A percentile compares a stretch with the other conserved stretches of the same genome.
Conservation (phyloP, 2,888 invertebrate species). For the Biston betularia region DNA sequence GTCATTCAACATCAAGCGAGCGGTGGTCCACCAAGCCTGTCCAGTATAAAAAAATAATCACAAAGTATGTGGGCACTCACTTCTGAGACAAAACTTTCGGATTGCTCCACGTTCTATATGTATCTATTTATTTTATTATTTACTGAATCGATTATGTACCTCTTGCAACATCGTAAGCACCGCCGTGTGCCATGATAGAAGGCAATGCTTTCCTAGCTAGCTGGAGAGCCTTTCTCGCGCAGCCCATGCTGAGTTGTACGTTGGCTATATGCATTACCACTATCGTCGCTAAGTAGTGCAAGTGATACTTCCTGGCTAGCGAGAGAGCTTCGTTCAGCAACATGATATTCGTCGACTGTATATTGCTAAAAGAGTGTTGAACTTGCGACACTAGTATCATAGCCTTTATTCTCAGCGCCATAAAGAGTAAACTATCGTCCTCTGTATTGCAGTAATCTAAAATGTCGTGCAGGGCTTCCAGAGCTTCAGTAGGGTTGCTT, state of each 20-base stretch:
- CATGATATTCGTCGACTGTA: conserved; percentile 84
- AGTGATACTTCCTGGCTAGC: conserved; percentile 90
- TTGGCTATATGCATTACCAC: conserved; percentile 93
- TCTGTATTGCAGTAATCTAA: conserved; percentile 83
- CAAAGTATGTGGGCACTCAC: too few relatives aligned
- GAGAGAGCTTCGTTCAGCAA: conserved; percentile 90
- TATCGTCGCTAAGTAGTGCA: conserved; percentile 91
- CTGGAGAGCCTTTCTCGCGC: conserved; percentile 91
- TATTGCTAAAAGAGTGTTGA: conserved; percentile 86
- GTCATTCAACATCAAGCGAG: too few relatives aligned
- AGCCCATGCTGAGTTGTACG: conserved; percentile 90
- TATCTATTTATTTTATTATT: too few relatives aligned
- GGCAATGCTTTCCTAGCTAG: conserved; percentile 90
- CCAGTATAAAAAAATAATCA: too few relatives aligned
- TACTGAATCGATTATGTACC: conserved; percentile 65
- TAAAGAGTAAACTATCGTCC: conserved; percentile 81
- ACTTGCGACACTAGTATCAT: conserved; percentile 89
- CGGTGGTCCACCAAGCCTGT: too few relatives aligned
- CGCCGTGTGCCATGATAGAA: conserved; percentile 92
- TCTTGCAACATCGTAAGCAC: conserved; percentile 92
- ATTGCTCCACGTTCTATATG: too few relatives aligned
- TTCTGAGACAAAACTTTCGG: too few relatives aligned
- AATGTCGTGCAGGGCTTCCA: conserved; percentile 81
- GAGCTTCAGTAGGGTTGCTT: conserved; percentile 77
- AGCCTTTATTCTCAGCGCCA: conserved; percentile 87